These are phyloP conservation scores for Paedocypris sp. DNA, from an alignment of 2,113 vertebrate species.

Conservation along the genomic window DNA sequence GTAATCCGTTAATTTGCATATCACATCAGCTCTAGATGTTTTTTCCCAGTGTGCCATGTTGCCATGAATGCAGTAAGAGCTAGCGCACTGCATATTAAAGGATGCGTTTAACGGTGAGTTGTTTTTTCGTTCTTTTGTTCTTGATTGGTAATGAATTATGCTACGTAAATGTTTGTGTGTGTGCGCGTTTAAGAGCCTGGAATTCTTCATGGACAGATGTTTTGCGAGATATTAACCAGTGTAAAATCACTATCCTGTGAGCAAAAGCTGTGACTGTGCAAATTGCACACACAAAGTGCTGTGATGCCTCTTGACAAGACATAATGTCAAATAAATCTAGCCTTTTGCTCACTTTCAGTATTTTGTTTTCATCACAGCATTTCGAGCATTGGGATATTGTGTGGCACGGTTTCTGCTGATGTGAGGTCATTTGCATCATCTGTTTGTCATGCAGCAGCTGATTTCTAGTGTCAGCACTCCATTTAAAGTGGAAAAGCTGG, in stretches of 20 bases:
- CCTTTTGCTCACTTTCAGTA: too few relatives aligned
- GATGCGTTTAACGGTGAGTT: conserved; percentile 82
- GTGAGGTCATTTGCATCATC: conserved; percentile 35
- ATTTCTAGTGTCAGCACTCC: conserved; percentile 26
- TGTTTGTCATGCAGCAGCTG: conserved; percentile 26
- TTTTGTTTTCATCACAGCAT: too few relatives aligned
- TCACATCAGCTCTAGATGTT: conserved; percentile 76
- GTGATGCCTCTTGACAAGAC: conserved; percentile 83
- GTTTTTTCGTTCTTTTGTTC: too few relatives aligned
- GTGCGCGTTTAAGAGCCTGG: too few relatives aligned
- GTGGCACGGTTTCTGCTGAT: too few relatives aligned
- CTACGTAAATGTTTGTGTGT: too few relatives aligned
- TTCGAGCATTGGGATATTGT: too few relatives aligned
- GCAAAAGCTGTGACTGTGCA: conserved; percentile 52
- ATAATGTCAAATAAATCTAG: too few relatives aligned
- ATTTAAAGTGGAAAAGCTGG: not conserved
- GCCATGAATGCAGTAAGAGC: conserved; percentile 68
- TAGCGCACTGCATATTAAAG: conserved; percentile 70
- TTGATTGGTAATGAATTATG: too few relatives aligned
- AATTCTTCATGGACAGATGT: too few relatives aligned
- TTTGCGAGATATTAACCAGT: too few relatives aligned
- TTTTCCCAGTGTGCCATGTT: conserved; percentile 66
- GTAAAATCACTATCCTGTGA: conserved; percentile 42
- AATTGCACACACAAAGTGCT: conserved; percentile 78
- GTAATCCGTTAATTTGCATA: conserved; percentile 85